Base-by-base conservation (phyloP, 2,888 invertebrate species). In the Byasa hedistus region DNA sequence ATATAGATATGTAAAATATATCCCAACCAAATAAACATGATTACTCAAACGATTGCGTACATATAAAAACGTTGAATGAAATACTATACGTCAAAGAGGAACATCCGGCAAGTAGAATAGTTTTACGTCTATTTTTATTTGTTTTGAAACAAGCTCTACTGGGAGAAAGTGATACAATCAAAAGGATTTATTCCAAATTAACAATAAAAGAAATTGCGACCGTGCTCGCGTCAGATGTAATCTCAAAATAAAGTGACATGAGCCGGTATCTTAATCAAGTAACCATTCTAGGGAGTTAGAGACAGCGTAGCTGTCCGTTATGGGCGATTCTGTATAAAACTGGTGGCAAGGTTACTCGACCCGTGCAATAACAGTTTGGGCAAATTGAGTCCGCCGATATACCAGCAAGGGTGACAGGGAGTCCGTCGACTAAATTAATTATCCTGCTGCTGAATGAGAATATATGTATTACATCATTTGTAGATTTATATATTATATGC, bases 221-320 rank as follows among this genome's bases (percentile, higher is more conserved):
- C 81, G 82, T 80, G 61, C 60, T 36, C 66, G 57, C 66, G 83
- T 85, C 84, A 84, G 83, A 84, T 85, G 85, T 88, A 87, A 89
- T 89, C 87, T 84, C 83, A 78, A 82, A 85, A 88, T 89, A 87
- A 90, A 89, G 86, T 85, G 87, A 85, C 85, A 86, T 85, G 81
- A 90, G 86, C 70, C 72, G 71, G 71, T 87, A 85, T 87, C 90
- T 88, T 90, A 89, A 90, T 91, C 88, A 89, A 89, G 87, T 84
- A 85, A 85, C 86, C 86, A 89, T 89, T 89, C 81, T 76, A 72
- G 74, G 82, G 87, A 85, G 84, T 86, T 85, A 86, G 81, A 81
- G 81, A 76, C 78, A 79, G 73, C 77, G 76, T 80, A 82, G 82
- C 83, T 82, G 86, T 86, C 85, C 75, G 84, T 86, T 84, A 89